Evolutionary conservation across 2,113 vertebrate species (phyloP), one percentile per base, ranked within the genome.

Genomic region (Lepisosteus oculatus): DNA sequence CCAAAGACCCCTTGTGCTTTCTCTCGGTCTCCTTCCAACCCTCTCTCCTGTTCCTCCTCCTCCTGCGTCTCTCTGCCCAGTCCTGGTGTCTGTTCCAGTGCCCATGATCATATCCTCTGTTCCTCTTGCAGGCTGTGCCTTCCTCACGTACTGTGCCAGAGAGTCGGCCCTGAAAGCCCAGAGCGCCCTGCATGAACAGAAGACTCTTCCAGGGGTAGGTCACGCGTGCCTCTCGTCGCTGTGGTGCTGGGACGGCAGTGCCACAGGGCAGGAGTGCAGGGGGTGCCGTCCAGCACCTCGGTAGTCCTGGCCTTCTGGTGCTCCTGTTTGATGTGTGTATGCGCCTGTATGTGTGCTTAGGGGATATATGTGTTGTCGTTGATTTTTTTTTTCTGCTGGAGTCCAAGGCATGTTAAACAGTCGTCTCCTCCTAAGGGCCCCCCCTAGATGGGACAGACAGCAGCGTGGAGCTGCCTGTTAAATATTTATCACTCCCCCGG

Each of bases 61-160:
- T 76, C 3, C 65, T 64, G n/a, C 72, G 3, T 78, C 68, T 67
- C 15, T 69, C 44, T 61, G 11, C 73, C 64, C 72, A 3, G 15
- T 61, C 71, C 0, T n/a, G 55, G 17, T 67, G 55, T 61, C 62
- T 74, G 43, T 69, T n/a, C n/a, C 56, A 59, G 12, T 59, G 56
- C 56, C 56, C 11, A 59, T 59, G 12, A 12, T 59, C 59, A 11
- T 77, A 61, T 74, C 78, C 73, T 83, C 70, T 77, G 78, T 78
- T 82, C 77, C 77, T 77, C 79, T 79, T 76, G 67, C 80, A 95
- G 94, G 94, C 87, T 95, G 94, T 92, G 94, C 94, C 91, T 95
- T 95, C 87, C 94, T 95, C 83, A 95, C 94, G 79, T 95, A 95
- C 87, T 95, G 94, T 91, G 94, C 93, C 87, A 93, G 94, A 86